Evolutionary conservation across 2,888 invertebrate species (phyloP).

Genomic region (Mesoligia furuncula): DNA sequence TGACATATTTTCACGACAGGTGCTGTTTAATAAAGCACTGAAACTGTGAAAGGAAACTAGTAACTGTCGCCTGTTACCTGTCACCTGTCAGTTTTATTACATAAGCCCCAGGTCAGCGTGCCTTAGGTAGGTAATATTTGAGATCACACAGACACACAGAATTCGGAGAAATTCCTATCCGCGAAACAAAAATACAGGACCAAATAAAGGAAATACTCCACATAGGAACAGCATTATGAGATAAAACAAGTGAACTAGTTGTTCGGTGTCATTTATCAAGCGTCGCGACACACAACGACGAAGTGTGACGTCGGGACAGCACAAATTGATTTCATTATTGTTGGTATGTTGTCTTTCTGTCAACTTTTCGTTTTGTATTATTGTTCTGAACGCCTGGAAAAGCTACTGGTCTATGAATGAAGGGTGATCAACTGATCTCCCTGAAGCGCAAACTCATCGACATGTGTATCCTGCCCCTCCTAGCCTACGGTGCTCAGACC

Average conservation of each 20-base stretch:
- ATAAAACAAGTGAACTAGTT: constrained; percentile 60
- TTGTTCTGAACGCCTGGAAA: no score
- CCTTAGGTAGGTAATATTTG: neutral
- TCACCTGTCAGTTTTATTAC: neutral
- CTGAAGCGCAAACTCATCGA: no score
- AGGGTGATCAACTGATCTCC: no score
- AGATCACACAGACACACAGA: neutral
- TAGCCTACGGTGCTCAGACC: no score
- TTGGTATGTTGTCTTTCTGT: constrained; percentile 44
- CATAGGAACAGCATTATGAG: constrained; percentile 48
- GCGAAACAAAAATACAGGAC: neutral
- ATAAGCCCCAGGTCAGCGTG: neutral
- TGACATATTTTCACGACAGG: neutral
- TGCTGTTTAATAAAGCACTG: neutral
- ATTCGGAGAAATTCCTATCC: neutral
- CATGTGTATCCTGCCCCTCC: no score
- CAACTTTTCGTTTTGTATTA: constrained; percentile 26
- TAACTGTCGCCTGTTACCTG: neutral
- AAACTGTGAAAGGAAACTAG: neutral
- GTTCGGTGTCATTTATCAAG: constrained; percentile 75
- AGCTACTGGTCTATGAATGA: no score
- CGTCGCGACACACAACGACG: constrained; percentile 69
- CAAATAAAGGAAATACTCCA: constrained; percentile 10
- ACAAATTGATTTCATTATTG: constrained; percentile 69
- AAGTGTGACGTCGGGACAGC: constrained; percentile 61